Evolutionary conservation across 2,113 vertebrate genomes (phyloP).

Genomic region (Marcusenius ussheri): DNA sequence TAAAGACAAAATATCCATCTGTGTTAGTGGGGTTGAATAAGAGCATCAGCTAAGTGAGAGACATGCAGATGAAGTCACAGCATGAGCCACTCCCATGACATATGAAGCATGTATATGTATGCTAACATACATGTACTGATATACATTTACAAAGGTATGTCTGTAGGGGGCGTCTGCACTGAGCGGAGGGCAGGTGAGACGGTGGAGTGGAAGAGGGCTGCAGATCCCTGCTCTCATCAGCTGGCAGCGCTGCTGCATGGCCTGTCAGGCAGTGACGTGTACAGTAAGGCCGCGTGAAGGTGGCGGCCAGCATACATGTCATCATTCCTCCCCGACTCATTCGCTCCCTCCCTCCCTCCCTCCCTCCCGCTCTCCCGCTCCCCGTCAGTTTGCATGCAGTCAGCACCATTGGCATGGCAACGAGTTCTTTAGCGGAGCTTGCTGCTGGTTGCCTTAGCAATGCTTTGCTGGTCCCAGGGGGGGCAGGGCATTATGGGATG

Average conservation of each 20-base stretch:
- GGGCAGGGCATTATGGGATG: slow-evolving; percentile 38
- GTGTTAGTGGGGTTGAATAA: background rate
- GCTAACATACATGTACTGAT: background rate
- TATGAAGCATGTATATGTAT: background rate
- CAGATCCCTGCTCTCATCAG: background rate
- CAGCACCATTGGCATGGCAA: slow-evolving; percentile 62
- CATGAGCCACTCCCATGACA: background rate
- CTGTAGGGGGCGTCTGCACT: background rate
- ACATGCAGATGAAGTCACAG: background rate
- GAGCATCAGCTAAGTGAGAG: background rate
- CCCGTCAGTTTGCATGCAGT: slow-evolving; percentile 24
- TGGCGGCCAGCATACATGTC: slow-evolving; percentile 9
- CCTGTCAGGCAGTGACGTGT: background rate
- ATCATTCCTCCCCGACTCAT: slow-evolving; percentile 10
- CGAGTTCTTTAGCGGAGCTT: slow-evolving; percentile 58
- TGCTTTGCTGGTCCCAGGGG: slow-evolving; percentile 51
- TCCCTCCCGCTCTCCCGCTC: slow-evolving; percentile 39
- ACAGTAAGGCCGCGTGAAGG: background rate
- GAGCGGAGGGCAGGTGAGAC: background rate
- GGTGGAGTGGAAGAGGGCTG: background rate
- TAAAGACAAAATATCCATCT: background rate
- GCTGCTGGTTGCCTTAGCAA: slow-evolving; percentile 56
- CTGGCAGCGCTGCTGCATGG: background rate
- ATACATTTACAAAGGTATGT: background rate
- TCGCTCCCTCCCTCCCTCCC: slow-evolving; percentile 10